A percentile compares a stretch with the other conserved stretches of the same genome.
Conservation (phyloP, 2,113 vertebrate species). For the Stegastes partitus region DNA sequence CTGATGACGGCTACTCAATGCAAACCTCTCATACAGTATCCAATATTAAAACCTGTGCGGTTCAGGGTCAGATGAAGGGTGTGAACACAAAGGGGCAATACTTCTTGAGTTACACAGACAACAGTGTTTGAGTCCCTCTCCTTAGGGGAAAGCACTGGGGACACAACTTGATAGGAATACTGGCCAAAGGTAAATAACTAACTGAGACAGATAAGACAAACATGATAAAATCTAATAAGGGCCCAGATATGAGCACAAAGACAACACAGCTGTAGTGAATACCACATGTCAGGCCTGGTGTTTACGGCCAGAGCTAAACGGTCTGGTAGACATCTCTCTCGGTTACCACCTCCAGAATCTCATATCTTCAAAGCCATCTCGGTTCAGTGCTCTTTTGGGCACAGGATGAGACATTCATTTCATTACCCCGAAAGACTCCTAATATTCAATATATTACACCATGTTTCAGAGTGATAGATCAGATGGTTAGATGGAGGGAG, state of each 20-base stretch:
- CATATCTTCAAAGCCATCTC: conserved; percentile 36
- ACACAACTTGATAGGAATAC: conserved; percentile 70
- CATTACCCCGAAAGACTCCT: conserved; percentile 21
- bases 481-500: conserved; percentile 71
- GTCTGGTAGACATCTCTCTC: conserved; percentile 57
- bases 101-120: conserved; percentile 78
- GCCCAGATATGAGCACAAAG: conserved; percentile 72
- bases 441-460: conserved; percentile 30
- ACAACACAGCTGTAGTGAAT: conserved; percentile 82
- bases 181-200: conserved; percentile 79
- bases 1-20: conserved; percentile 5
- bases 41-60: conserved; percentile 43
- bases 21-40: conserved; percentile 35
- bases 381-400: conserved; percentile 36
- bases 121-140: conserved; percentile 55
- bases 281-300: conserved; percentile 78
- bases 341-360: conserved; percentile 49
- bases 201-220: conserved; percentile 79
- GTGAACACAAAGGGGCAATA: conserved; percentile 50
- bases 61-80: conserved; percentile 51
- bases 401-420: conserved; percentile 26
- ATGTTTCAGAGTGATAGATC: conserved; percentile 51
- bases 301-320: conserved; percentile 64
- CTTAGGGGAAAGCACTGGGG: conserved; percentile 63
- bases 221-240: conserved; percentile 83